Conservation (phyloP, 2,113 vertebrate genomes). For the Columba livia region DNA sequence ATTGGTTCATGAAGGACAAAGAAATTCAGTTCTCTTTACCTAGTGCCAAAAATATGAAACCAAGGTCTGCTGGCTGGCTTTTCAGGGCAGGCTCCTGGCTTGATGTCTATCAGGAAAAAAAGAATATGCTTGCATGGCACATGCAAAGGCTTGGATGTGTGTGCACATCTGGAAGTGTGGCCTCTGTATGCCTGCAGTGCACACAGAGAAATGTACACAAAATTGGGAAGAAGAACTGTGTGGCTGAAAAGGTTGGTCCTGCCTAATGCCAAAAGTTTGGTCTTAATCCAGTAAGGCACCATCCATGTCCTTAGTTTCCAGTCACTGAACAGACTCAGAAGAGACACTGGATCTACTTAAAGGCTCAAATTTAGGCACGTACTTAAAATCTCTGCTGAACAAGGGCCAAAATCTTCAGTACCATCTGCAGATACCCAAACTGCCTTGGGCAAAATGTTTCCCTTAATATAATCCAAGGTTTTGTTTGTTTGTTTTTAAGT, state of each 20-base stretch:
- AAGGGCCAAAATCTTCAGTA: constrained; percentile 50
- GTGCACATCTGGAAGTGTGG: neutral
- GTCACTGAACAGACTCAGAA: neutral
- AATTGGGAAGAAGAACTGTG: neutral
- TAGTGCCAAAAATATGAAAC: neutral
- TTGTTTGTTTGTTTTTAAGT: constrained; percentile 54
- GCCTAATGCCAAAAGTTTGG: neutral
- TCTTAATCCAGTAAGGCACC: neutral
- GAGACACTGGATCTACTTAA: neutral
- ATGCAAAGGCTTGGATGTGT: neutral
- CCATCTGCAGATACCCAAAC: constrained; percentile 56
- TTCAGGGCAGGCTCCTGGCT: neutral
- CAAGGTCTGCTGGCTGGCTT: neutral
- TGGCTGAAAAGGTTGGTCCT: neutral
- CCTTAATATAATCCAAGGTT: constrained; percentile 62
- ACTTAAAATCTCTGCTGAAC: constrained; percentile 51
- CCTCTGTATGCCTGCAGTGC: neutral
- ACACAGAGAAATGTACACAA: neutral
- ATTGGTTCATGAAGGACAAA: neutral
- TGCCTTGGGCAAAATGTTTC: constrained; percentile 61
- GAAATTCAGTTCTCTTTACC: neutral
- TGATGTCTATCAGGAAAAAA: neutral
- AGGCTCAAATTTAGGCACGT: constrained; percentile 42
- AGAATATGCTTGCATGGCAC: neutral
- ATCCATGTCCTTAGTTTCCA: neutral